A percentile compares a stretch with the other conserved stretches of the same genome.
phyloP scores from a whole-genome alignment of 2,888 invertebrate genomes.

The Epirrhoe alternata region DNA sequence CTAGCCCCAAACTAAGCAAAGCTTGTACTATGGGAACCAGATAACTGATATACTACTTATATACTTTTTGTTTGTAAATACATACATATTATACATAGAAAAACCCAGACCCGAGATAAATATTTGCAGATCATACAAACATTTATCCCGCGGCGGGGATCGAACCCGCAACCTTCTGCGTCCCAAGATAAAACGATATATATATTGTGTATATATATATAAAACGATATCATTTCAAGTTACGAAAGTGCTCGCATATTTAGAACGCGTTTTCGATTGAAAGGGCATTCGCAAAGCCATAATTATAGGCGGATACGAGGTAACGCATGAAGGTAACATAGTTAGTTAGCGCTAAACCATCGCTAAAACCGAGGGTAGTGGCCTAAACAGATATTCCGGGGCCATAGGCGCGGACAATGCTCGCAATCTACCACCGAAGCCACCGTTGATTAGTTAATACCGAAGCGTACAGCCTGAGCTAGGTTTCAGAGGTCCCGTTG shows the following conservation, averaged over 20 bases:
- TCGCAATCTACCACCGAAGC: conserved; percentile 79
- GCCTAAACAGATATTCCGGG: conserved; percentile 85
- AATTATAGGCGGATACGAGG: conserved; percentile 50
- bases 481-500: background rate
- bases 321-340: conserved; percentile 67
- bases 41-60: too few species aligned
- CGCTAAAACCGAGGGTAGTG: conserved; percentile 69
- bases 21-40: too few species aligned
- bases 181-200: too few species aligned
- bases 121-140: too few species aligned
- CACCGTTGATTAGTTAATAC: conserved; percentile 84
- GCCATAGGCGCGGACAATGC: conserved; percentile 81
- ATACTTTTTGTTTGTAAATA: too few species aligned
- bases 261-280: conserved; percentile 4
- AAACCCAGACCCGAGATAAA: too few species aligned
- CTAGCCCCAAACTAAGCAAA: too few species aligned
- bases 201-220: too few species aligned
- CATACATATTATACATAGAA: too few species aligned
- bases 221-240: too few species aligned
- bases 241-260: background rate
- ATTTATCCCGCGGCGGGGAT: too few species aligned
- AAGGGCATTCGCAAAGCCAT: conserved; percentile 1
- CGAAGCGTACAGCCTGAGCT: conserved; percentile 75
- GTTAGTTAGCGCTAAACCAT: conserved; percentile 71
- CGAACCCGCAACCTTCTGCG: too few species aligned